These are phyloP conservation scores for Brevimyrus niger DNA, from an alignment of 2,113 vertebrate species.

Conservation along the genomic window DNA sequence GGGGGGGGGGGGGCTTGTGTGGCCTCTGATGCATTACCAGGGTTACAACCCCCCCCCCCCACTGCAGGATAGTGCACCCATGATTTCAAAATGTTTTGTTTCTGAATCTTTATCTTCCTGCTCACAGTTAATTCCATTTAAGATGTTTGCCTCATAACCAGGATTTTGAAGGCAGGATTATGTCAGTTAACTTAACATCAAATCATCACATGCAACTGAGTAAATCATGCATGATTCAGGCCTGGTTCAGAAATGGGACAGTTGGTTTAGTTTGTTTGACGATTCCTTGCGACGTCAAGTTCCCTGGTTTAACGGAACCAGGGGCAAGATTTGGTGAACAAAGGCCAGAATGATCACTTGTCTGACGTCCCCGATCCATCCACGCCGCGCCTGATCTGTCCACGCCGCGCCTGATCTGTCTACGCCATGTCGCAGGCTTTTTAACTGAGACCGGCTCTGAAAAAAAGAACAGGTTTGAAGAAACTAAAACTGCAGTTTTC, in stretches of 20 bases:
- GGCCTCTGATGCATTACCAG: not conserved
- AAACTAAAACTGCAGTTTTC: not conserved
- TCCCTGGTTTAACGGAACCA: not conserved
- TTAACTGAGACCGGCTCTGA: not conserved
- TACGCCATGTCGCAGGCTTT: not conserved
- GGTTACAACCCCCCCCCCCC: not conserved
- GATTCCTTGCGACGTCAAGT: not conserved
- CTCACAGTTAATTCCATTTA: not conserved
- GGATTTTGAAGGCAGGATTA: not conserved
- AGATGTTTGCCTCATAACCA: not conserved
- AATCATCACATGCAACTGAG: not conserved
- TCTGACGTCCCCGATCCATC: not conserved
- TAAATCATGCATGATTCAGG: not conserved
- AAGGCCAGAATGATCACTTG: not conserved
- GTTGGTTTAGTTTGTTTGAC: not conserved
- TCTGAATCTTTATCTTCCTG: not conserved
- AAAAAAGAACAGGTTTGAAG: not conserved
- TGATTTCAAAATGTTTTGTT: not conserved
- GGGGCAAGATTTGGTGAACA: not conserved
- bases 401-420: not conserved
- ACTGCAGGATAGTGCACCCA: not conserved
- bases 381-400: not conserved
- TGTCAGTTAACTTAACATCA: not conserved
- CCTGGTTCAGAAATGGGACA: not conserved
- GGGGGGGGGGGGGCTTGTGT: not conserved